phyloP scores from a whole-genome alignment of 2,113 vertebrate genomes.

The Corythornis cristatus region DNA sequence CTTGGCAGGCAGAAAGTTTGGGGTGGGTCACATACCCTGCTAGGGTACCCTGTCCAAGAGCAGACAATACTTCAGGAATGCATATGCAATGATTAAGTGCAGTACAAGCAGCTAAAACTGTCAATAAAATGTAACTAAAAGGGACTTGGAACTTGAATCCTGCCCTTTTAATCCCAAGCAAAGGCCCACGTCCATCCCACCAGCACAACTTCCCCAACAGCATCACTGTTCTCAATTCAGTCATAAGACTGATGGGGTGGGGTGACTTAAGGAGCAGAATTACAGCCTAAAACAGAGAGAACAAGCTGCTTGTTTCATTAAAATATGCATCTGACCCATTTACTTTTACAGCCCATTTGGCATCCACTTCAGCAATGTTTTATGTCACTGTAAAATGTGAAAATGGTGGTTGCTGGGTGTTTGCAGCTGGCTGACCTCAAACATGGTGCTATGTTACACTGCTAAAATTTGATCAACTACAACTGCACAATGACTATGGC shows the following conservation, averaged over 20 bases:
- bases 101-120: not conserved
- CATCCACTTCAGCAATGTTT: not conserved
- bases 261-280: not conserved
- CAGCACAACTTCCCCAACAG: not conserved
- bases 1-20: not conserved
- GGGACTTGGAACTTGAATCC: not conserved
- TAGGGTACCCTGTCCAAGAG: not conserved
- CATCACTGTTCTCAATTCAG: not conserved
- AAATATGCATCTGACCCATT: not conserved
- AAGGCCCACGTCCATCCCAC: not conserved
- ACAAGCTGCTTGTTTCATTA: not conserved
- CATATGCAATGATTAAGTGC: fast-evolving
- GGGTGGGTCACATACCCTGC: not conserved
- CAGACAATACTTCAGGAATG: not conserved
- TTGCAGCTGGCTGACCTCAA: not conserved
- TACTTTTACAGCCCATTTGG: not conserved
- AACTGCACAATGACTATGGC: not conserved
- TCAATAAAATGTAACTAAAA: not conserved
- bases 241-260: not conserved
- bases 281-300: not conserved
- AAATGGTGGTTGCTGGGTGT: not conserved
- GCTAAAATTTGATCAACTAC: not conserved
- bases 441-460: not conserved
- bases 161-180: not conserved
- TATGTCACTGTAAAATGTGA: not conserved